Base-by-base conservation (phyloP, 2,797 vertebrate species). In the Galaxias olidus region DNA sequence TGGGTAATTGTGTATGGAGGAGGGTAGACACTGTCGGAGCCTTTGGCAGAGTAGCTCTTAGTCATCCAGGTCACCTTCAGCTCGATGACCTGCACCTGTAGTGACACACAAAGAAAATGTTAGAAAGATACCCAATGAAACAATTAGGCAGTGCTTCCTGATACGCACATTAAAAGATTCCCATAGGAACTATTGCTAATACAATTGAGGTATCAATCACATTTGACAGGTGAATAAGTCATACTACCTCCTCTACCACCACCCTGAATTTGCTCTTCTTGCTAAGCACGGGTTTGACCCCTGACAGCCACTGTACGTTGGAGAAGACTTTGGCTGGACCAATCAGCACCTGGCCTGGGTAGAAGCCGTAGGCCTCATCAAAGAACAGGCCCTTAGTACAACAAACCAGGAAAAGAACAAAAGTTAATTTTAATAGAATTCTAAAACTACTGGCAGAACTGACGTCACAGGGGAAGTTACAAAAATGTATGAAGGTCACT, bases 241-340 rank as follows among this genome's bases (percentile, higher is more conserved):
- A 12, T 17, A 87, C 81, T 79, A 98, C 97, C 96, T 99, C 97
- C 76, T 98, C 97, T 13, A 99, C 97, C 67, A 97, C 94, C 72
- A 98, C 97, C 58, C 96, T 92, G 88, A 99, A 98, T 86, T 98
- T 99, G 94, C 95, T 98, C 86, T 98, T 99, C 73, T 96, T 94
- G 88, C 97, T 95, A 66, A 99, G 94, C 53, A 99, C 97, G 1
- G 97, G 97, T 79, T 96, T 98, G 79, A 98, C 95, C 13, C 97
- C 97, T 0, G 97, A 98, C 45, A 99, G 88, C 97, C 97, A 99
- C 83, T 98, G 96, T 45, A 98, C 97, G 0, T 94, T 98, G 65
- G 95, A 95, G 86, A 99, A 99, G 72, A 98, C 95, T 84, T 98
- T 98, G 62, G 97, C 95, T 0, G 97, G 97, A 14, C 97, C 97